A percentile compares a stretch with the other conserved stretches of the same genome.
These are phyloP conservation scores for Neotoxoptera formosana DNA, from an alignment of 1,140 invertebrate genomes.

Conservation along the genomic window DNA sequence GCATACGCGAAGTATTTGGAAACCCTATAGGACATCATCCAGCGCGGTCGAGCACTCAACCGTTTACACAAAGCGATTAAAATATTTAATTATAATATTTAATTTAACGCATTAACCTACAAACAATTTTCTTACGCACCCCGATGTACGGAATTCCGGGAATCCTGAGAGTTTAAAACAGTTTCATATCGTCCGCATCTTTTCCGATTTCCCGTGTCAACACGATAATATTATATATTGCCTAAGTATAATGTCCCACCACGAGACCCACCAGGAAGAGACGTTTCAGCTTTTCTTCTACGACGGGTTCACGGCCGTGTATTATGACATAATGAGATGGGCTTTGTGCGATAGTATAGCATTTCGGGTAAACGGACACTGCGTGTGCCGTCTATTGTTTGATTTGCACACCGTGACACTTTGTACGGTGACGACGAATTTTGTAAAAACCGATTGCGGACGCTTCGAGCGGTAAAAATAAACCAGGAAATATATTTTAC, in stretches of 20 bases:
- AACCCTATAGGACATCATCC: neutral
- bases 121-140: neutral
- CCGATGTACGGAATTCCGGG: neutral
- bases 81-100: conserved; percentile 16
- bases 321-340: neutral
- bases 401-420: too few species aligned
- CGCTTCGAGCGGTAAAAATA: too few species aligned
- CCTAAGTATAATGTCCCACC: neutral
- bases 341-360: neutral
- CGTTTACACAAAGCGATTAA: neutral
- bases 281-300: neutral
- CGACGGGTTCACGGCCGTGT: neutral
- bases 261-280: neutral
- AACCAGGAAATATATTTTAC: too few species aligned
- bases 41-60: neutral
- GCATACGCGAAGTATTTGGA: neutral
- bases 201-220: neutral
- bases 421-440: too few species aligned
- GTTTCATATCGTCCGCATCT: neutral
- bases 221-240: neutral
- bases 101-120: conserved; percentile 3
- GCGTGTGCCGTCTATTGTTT: too few species aligned
- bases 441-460: too few species aligned
- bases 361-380: neutral
- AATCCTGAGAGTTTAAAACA: neutral